Conservation (phyloP, 2,113 vertebrate species). For the zebrafish (Danio rerio) region GRCz12tu NC_133199.1:35580001-35580500, state of each 20-base stretch:
- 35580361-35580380: constrained; percentile 57
- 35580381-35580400: constrained; percentile 3
- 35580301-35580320: constrained; percentile 29
- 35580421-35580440: too few species aligned
- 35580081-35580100: background rate
- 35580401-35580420: background rate
- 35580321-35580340: constrained; percentile 55
- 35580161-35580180: background rate
- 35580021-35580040: too few species aligned
- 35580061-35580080: too few species aligned
- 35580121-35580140: background rate
- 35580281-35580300: background rate
- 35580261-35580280: background rate
- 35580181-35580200: background rate
- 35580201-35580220: background rate
- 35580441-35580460: too few species aligned
- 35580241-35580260: background rate
- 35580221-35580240: background rate
- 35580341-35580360: constrained; percentile 72
- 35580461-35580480: too few species aligned
- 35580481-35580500: too few species aligned
- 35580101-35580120: background rate
- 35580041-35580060: too few species aligned
- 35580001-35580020: too few species aligned
- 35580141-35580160: background rate